Conservation (phyloP, 2,888 invertebrate genomes). For the Balanococcus diminutus region DNA sequence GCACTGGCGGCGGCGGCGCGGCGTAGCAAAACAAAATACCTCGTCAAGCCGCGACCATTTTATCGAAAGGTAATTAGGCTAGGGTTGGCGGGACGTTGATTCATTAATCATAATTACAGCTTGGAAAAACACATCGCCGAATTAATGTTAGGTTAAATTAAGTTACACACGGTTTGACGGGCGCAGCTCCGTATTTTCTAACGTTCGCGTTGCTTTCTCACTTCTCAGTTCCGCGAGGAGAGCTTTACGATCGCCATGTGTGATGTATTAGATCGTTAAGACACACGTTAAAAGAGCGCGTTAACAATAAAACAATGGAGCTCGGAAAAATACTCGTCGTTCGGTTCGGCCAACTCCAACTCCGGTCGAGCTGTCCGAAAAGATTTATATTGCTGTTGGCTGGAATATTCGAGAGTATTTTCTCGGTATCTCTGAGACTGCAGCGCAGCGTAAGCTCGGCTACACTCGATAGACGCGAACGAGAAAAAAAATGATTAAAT, state of each 20-base stretch:
- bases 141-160: slow-evolving; percentile 42
- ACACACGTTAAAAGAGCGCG: neutral
- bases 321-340: neutral
- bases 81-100: neutral
- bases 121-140: slow-evolving; percentile 18
- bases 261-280: slow-evolving; percentile 39
- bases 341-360: neutral
- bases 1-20: neutral
- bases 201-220: neutral
- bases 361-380: neutral
- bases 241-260: slow-evolving; percentile 27
- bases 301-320: slow-evolving; percentile 38
- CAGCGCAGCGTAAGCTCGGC: neutral
- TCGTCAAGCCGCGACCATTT: slow-evolving; percentile 11
- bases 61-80: slow-evolving; percentile 26
- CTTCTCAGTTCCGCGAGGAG: neutral
- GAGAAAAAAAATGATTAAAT: slow-evolving; percentile 31
- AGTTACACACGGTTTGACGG: slow-evolving; percentile 22
- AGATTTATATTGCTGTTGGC: slow-evolving; percentile 32
- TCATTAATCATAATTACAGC: slow-evolving; percentile 43
- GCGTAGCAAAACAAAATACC: neutral
- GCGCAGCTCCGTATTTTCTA: neutral
- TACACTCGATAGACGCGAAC: neutral
- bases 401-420: slow-evolving; percentile 17
- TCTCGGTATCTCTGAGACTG: neutral